Conservation (phyloP, 2,797 vertebrate genomes). For the Enteromius anoplus region DNA sequence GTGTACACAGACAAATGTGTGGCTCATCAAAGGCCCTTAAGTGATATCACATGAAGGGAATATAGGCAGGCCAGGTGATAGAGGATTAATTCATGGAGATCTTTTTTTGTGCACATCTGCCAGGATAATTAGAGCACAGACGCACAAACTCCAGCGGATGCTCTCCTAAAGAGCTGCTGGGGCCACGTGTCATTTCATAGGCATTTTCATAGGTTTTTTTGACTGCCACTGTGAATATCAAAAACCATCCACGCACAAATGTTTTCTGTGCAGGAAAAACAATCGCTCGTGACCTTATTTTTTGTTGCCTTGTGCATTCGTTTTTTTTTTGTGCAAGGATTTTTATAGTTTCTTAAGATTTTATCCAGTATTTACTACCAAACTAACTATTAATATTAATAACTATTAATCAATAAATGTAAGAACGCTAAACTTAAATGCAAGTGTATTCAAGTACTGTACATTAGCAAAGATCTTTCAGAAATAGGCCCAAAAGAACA, state of each 20-base stretch:
- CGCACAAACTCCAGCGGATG: conserved; percentile 49
- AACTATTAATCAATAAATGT: conserved; percentile 3
- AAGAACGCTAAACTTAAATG: neutral
- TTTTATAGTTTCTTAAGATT: neutral
- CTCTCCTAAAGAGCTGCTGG: conserved; percentile 15
- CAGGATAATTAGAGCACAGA: conserved; percentile 54
- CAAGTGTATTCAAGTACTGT: neutral
- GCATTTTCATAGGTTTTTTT: neutral
- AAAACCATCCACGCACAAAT: neutral
- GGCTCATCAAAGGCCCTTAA: conserved; percentile 57
- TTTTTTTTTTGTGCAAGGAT: neutral
- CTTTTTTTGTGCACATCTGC: conserved; percentile 47
- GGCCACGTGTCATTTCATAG: conserved; percentile 40
- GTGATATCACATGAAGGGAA: conserved; percentile 53
- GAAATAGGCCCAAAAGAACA: neutral
- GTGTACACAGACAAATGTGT: conserved; percentile 52
- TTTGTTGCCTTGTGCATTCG: neutral
- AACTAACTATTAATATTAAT: neutral
- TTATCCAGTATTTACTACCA: neutral
- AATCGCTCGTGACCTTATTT: neutral
- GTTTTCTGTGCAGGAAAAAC: neutral
- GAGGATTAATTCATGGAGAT: conserved; percentile 50
- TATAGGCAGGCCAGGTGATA: conserved; percentile 49
- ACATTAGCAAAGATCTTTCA: neutral
- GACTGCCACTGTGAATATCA: conserved; percentile 33